phyloP scores from a whole-genome alignment of 2,113 vertebrate genomes.

The Monarcha castaneiventris region DNA sequence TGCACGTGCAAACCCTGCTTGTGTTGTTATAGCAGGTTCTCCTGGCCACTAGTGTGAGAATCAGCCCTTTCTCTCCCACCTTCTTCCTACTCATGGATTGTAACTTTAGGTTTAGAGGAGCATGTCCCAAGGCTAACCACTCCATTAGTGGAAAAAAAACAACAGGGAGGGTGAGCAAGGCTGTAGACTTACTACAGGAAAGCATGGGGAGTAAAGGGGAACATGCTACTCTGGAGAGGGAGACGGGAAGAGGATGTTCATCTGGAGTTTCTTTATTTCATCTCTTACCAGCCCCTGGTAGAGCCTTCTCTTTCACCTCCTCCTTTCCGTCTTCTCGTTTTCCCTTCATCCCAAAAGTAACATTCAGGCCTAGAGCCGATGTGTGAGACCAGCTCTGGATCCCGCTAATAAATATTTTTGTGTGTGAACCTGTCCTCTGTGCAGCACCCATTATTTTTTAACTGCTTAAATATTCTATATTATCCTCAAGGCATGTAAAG shows the following conservation, averaged over 20 bases:
- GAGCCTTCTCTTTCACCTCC: neutral
- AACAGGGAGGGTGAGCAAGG: neutral
- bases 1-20: rapidly evolving
- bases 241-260: neutral
- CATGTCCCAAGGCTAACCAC: neutral
- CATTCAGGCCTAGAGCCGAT: neutral
- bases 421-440: neutral
- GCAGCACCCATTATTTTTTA: neutral
- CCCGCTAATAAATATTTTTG: neutral
- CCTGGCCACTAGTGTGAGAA: neutral
- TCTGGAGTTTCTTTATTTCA: neutral
- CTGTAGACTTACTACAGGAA: neutral
- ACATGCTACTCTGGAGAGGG: neutral
- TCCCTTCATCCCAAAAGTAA: neutral
- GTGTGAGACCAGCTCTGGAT: neutral
- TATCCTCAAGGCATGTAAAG: neutral
- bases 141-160: neutral
- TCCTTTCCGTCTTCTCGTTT: neutral
- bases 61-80: neutral
- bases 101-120: neutral
- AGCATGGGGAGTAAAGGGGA: neutral
- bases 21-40: neutral
- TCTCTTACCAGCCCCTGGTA: neutral
- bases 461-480: neutral
- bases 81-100: neutral